Evolutionary conservation across 1,140 invertebrate species (phyloP).

Genomic region (Lordiphosa collinella): DNA sequence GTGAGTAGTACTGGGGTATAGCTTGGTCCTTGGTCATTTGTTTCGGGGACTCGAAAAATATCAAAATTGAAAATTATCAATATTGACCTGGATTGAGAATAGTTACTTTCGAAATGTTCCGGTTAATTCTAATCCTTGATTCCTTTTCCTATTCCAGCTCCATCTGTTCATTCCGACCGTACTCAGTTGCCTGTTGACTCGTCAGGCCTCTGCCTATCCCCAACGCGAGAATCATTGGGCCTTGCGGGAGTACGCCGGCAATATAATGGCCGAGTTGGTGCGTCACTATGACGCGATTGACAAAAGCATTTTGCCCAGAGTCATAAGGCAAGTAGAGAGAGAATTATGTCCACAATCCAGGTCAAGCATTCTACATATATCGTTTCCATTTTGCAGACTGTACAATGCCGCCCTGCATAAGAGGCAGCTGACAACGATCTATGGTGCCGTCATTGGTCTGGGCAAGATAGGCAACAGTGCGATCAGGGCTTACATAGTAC

Average conservation of each 20-base stretch:
- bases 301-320: conserved; percentile 17
- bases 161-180: conserved; percentile 39
- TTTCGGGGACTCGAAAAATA: too few relatives aligned
- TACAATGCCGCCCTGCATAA: conserved; percentile 20
- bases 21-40: too few relatives aligned
- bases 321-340: conserved; percentile 20
- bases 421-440: conserved; percentile 24
- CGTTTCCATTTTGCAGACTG: conserved; percentile 9
- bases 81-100: too few relatives aligned
- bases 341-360: not conserved
- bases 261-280: conserved; percentile 27
- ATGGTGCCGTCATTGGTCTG: conserved; percentile 35
- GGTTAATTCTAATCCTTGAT: not conserved
- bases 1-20: too few relatives aligned
- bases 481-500: conserved; percentile 23
- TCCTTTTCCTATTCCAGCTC: conserved; percentile 15
- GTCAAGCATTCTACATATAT: too few relatives aligned
- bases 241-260: conserved; percentile 35
- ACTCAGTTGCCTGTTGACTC: conserved; percentile 22
- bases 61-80: too few relatives aligned
- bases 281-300: not conserved
- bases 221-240: conserved; percentile 26
- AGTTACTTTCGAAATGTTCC: too few relatives aligned
- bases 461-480: conserved; percentile 29
- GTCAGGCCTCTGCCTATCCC: not conserved